Base-by-base conservation (phyloP, 2,797 vertebrate genomes). In the Muraenolepis orangiensis region DNA sequence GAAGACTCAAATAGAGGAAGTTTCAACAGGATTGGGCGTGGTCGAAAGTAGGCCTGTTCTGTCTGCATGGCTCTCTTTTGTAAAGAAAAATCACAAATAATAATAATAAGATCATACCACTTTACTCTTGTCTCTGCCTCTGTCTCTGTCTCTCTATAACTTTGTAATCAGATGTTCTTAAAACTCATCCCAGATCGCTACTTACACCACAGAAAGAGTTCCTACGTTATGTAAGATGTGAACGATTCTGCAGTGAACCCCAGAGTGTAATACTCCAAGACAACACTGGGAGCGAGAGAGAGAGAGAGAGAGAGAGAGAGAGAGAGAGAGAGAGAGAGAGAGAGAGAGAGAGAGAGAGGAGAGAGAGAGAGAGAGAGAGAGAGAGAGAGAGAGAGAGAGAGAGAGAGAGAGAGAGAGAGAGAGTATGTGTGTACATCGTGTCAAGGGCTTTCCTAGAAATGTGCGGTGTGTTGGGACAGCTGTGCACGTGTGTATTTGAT, bases 1-100 rank as follows among this genome's bases (percentile, higher is more conserved):
- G 13, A 78, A 31, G 32, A 68, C 31, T 79, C n/a, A 64, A 23
- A 68, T 87, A 84, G 81, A 89, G 90, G 90, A 91, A 91, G 81
- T 72, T 11, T 20, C 71, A 57, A 74, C 72, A 84, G 85, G 83
- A 79, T 78, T 80, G 71, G 81, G 68, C 78, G 73, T 23, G 57
- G 5, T 76, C 74, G 83, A 89, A 91, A 90, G 84, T 82, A 66
- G 23, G 67, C 68, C 76, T 75, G 67, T 77, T 77, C 74, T 74
- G 51, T 64, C 11, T 10, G 23, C n/a, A 20, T 2, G 42, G 16
- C 16, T 20, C 42, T 51, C 42, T 1, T 51, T 51, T 51, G 2
- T 51, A 13, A 20, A 51, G 8, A 1, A 20, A 34, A 3, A 34
- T 34, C 20, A 51, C 40, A 42, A 42, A 26, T 23, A 38, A n/a